Evolutionary conservation across 92 coral and sea anemone genomes (phyloP), one percentile per base, ranked within the genome.

Genomic region (Zoanthus sansibaricus): DNA sequence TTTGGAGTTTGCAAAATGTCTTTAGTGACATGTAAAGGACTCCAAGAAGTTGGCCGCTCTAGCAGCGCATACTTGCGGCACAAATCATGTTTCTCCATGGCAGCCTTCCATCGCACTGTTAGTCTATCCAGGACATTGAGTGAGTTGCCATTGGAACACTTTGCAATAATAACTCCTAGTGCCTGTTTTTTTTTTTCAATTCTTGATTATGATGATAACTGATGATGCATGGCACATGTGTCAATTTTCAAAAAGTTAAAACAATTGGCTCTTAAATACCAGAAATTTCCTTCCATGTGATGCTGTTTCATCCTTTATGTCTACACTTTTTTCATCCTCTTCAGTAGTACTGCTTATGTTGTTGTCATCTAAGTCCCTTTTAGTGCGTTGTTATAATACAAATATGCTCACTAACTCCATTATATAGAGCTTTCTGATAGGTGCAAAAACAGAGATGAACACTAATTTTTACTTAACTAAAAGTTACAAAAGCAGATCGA

Each of bases 41-140:
- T 61, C 88, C 87, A 66, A 87, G 49, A 87, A 87, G 67, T 49
- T 67, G 78, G 84, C 84, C 44, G 78, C 90, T 71, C 87, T 32
- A 49, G 74, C 87, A 54, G 87, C 83, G 49, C 17, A 87, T 88
- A 72, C 82, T 70, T 17, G 91, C 88, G 5, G 87, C 88, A 66
- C 87, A 88, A 66, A 88, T 78, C 80, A 88, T 71, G 76, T 80
- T 82, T 54, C 87, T 87, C 91, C 82, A 82, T 31, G 91, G 88
- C 47, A 88, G 73, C 6, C 45, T 72, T 30, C 91, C 86, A 80
- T 88, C 82, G 44, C 87, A 82, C 14, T 11, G 49, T 82, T 82
- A 87, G 64, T 87, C 82, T 62, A 3, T 16, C 90, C 91, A 88
- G 17, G 6, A 61, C 61, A 37, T 54, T 31, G 44, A 59, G 82